A percentile compares a stretch with the other conserved stretches of the same genome.
Evolutionary conservation across 92 coral and sea anemone genomes (phyloP).

Genomic region (Isaurus tuberculatus): DNA sequence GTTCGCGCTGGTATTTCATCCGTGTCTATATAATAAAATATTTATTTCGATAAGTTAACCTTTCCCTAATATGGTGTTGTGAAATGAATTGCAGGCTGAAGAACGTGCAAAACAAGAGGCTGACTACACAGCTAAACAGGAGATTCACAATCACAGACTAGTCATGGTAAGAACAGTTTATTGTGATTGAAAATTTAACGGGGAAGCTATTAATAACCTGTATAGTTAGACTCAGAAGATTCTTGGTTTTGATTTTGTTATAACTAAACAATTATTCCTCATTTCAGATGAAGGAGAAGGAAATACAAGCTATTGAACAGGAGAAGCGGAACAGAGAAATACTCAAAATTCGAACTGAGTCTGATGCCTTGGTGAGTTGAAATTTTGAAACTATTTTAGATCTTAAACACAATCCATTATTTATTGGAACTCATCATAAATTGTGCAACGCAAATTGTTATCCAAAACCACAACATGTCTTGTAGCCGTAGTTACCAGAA

Average conservation of each 20-base stretch:
- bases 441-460: no score
- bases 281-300: constrained; percentile 85
- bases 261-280: no score
- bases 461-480: no score
- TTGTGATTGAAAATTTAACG: no score
- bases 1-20: no score
- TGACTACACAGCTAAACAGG: constrained; percentile 71
- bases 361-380: constrained; percentile 85
- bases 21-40: neutral
- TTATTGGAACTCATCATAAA: no score
- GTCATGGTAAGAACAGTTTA: constrained; percentile 73
- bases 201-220: no score
- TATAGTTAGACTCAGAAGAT: no score
- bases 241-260: no score
- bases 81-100: constrained; percentile 71
- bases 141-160: constrained; percentile 91
- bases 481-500: no score
- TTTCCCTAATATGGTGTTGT: neutral
- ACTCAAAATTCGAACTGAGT: constrained; percentile 82
- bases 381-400: neutral
- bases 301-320: constrained; percentile 66
- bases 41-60: neutral
- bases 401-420: neutral
- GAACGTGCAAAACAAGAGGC: constrained; percentile 77
- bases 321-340: constrained; percentile 71